Evolutionary conservation across 2,113 vertebrate genomes (phyloP).

Genomic region (Hippocampus guttulatus): DNA sequence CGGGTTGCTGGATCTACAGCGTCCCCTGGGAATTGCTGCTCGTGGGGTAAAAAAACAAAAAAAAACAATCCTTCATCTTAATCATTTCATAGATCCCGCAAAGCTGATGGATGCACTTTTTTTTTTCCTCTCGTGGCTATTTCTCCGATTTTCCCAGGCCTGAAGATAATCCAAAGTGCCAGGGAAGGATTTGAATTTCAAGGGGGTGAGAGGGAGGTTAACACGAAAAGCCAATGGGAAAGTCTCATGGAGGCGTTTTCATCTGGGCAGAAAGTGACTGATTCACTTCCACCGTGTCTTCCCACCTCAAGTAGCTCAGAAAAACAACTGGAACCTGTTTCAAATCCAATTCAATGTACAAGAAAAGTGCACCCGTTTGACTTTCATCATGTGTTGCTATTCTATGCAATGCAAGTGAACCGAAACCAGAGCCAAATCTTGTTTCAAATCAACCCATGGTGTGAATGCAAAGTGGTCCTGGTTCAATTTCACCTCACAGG

Average conservation of each 20-base stretch:
- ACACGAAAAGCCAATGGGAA: background rate
- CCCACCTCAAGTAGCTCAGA: background rate
- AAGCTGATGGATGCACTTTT: slow-evolving; percentile 23
- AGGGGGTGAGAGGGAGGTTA: background rate
- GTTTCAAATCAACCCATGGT: background rate
- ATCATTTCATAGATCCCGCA: slow-evolving; percentile 14
- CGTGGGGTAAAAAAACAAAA: background rate
- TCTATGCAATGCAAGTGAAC: no score
- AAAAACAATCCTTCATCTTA: slow-evolving; percentile 8
- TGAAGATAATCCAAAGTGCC: slow-evolving; percentile 43
- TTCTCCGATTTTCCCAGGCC: slow-evolving; percentile 25
- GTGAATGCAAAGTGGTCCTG: background rate
- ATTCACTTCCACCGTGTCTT: background rate
- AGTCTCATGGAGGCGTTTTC: background rate
- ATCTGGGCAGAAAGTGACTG: background rate
- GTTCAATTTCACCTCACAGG: background rate
- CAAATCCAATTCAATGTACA: background rate
- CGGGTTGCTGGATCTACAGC: slow-evolving; percentile 1
- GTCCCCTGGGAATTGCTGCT: background rate
- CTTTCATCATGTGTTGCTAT: background rate
- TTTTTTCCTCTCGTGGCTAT: slow-evolving; percentile 1
- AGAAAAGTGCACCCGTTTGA: background rate
- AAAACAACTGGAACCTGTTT: background rate
- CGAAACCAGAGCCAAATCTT: background rate
- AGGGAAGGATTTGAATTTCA: slow-evolving; percentile 1